Base-by-base conservation (phyloP, 2,888 invertebrate genomes). In the Drosophila ustulata region DNA sequence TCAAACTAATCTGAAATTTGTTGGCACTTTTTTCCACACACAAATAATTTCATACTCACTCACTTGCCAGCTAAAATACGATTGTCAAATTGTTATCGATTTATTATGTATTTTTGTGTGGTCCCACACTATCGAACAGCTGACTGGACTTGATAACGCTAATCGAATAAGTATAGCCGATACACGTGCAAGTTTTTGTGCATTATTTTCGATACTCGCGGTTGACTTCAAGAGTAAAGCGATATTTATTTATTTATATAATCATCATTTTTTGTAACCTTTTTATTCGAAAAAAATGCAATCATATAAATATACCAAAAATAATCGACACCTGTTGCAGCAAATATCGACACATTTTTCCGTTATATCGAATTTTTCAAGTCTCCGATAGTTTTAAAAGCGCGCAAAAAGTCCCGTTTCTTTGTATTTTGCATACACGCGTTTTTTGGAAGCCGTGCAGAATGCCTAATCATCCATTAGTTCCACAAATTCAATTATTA, bases 61-160 rank as follows among this genome's bases (percentile, higher is more conserved):
- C 50, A 61, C 18, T 78, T 43, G 67, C 59, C 67, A 62, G 43
- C 75, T 61, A 30, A 64, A 67, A 53, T 63, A 56, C 50, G 45
- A 53, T 57, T 49, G 56, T 41, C 37, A 26, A 59, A 26, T 5
- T 57, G 45, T 49, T 78, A 73, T 73, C 78, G 76, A 71, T 59
- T 37, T 3, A 7, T 66, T 32, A 47, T 52, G 74, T 69, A 75
- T 74, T 53, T 66, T 59, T 6, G 34, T 59, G n/a, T 39, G 69
- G 75, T 34, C 66, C 45, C 59, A 61, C 61, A 26, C 7, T 49
- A 23, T 3, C 3, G 4, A 71, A 47, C 71, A 75, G 71, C 66
- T 66, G 55, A 75, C 57, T 45, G 7, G 8, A 18, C 3, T 39
- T 25, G 0, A 37, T 45, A 7, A 47, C 61, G 61, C 46, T 47